Evolutionary conservation across 2,113 vertebrate genomes (phyloP).

Genomic region (Nannospalax galili): DNA sequence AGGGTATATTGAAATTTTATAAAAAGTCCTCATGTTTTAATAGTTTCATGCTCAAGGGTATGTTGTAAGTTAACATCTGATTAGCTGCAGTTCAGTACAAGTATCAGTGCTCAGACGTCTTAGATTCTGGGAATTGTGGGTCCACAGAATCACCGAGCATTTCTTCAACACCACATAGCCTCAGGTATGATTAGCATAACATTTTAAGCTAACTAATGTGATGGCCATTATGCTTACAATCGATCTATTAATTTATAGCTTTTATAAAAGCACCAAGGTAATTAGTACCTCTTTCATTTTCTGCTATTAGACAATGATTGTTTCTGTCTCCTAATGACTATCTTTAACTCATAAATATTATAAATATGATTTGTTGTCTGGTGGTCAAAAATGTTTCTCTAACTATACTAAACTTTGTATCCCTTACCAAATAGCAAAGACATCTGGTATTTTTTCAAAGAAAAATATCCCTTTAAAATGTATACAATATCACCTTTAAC

Average conservation of each 20-base stretch:
- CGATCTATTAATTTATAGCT: not conserved
- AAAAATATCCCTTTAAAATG: not conserved
- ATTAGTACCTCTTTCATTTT: constrained; percentile 15
- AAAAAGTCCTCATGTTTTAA: not conserved
- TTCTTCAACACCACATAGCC: not conserved
- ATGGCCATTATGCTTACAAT: not conserved
- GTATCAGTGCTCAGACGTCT: not conserved
- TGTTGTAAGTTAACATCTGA: not conserved
- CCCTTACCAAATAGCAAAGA: not conserved
- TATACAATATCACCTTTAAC: not conserved
- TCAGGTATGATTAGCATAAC: not conserved
- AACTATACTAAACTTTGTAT: not conserved
- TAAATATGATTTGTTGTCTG: not conserved
- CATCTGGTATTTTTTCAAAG: constrained; percentile 1
- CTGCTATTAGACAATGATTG: not conserved
- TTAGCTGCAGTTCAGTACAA: constrained; percentile 19
- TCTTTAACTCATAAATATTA: constrained; percentile 19
- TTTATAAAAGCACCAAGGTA: not conserved
- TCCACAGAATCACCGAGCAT: not conserved
- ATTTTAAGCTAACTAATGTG: constrained; percentile 9
- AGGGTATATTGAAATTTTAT: constrained; percentile 7
- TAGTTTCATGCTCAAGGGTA: not conserved
- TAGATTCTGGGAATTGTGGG: not conserved
- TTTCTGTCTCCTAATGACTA: constrained; percentile 31
- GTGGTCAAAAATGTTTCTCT: constrained; percentile 41